These are phyloP conservation scores for Acanthacorydalis orientalis DNA, from an alignment of 2,888 invertebrate genomes.

Conservation along the genomic window DNA sequence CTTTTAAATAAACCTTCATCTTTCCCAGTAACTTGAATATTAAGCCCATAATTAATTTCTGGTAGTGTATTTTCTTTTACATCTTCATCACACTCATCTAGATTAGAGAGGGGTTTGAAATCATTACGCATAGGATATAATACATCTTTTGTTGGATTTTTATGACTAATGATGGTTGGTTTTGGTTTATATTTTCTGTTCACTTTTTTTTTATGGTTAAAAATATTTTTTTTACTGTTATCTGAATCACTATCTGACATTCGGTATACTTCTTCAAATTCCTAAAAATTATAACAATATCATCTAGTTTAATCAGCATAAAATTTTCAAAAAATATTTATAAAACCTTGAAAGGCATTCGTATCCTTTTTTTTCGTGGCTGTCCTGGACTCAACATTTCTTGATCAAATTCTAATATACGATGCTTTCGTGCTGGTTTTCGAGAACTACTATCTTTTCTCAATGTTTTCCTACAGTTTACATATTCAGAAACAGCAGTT, in stretches of 20 bases:
- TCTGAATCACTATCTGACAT: not conserved
- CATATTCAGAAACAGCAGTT: slow-evolving; percentile 35
- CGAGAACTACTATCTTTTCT: slow-evolving; percentile 46
- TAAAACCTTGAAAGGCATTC: not conserved
- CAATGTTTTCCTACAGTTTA: slow-evolving; percentile 40
- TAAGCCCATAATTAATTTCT: too few relatives aligned
- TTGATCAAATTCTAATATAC: slow-evolving; percentile 35
- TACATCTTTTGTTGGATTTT: not conserved
- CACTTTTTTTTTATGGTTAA: not conserved
- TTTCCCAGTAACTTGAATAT: too few relatives aligned
- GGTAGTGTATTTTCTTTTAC: too few relatives aligned
- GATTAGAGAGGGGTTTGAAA: not conserved
- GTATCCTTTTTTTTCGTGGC: slow-evolving; percentile 26
- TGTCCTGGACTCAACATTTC: slow-evolving; percentile 31
- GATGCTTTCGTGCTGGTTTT: slow-evolving; percentile 37
- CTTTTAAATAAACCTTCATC: too few relatives aligned
- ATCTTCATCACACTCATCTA: too few relatives aligned
- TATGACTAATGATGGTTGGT: not conserved
- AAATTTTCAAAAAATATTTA: not conserved
- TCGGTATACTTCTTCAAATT: slow-evolving; percentile 1
- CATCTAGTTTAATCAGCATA: not conserved
- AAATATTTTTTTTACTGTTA: not conserved
- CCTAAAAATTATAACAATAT: not conserved
- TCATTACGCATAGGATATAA: slow-evolving; percentile 1
- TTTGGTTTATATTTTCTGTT: not conserved